Percentiles rank a stretch among this genome's conserved stretches.
These are phyloP conservation scores for Cricetomys ansorgei DNA, from an alignment of 2,113 vertebrate genomes.

Conservation along the genomic window DNA sequence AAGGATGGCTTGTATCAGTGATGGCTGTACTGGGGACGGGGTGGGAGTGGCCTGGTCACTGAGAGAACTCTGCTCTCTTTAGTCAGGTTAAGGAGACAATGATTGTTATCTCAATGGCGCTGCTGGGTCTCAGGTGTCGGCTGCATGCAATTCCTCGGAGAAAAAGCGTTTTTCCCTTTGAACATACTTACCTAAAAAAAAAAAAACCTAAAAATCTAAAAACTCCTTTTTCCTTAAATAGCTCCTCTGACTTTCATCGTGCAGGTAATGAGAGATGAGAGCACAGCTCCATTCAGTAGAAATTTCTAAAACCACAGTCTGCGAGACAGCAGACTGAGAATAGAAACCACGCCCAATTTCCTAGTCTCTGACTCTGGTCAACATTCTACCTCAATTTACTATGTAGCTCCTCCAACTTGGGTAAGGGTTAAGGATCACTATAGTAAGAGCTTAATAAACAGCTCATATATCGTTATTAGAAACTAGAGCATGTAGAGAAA, in stretches of 20 bases:
- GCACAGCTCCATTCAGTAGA: neutral
- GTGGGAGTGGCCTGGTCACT: neutral
- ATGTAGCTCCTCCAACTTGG: neutral
- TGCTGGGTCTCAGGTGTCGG: neutral
- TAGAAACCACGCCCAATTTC: neutral
- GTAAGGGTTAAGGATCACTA: neutral
- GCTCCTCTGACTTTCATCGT: neutral
- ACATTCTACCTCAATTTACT: neutral
- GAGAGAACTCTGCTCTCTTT: neutral
- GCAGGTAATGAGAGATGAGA: neutral
- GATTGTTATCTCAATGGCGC: neutral
- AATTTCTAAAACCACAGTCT: neutral
- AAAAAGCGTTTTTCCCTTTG: neutral
- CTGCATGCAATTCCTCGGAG: neutral
- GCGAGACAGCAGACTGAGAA: neutral
- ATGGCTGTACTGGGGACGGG: neutral
- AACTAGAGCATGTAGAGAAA: neutral
- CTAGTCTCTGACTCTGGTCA: neutral
- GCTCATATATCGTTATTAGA: neutral
- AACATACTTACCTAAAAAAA: conserved; percentile 51
- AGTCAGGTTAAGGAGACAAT: conserved; percentile 1
- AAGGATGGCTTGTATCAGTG: neutral
- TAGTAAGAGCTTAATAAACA: neutral
- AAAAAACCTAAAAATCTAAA: neutral
- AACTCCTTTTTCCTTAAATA: neutral